These are phyloP conservation scores for Suillia variegata DNA, from an alignment of 2,888 invertebrate genomes.

Conservation along the genomic window DNA sequence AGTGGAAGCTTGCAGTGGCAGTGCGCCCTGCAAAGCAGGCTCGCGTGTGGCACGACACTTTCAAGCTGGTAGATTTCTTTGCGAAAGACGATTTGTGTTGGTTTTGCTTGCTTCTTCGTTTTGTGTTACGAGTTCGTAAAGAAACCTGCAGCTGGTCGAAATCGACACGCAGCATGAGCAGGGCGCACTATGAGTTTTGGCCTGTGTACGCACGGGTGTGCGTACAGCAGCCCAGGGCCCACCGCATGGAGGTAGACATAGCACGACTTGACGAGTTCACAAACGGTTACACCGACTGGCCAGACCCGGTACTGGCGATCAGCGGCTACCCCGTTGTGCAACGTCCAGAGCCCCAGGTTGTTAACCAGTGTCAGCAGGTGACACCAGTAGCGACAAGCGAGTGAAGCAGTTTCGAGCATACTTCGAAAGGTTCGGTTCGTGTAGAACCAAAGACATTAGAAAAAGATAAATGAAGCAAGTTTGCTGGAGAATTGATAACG, in stretches of 20 bases:
- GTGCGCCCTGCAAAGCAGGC: too few species aligned
- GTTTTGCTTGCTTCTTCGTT: too few species aligned
- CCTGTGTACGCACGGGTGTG: conserved; percentile 54
- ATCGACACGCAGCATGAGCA: conserved; percentile 44
- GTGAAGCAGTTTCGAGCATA: too few species aligned
- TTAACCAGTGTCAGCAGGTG: conserved; percentile 21
- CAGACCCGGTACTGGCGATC: conserved; percentile 57
- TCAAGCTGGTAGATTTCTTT: too few species aligned
- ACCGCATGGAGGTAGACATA: conserved; percentile 59
- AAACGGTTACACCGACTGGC: conserved; percentile 59
- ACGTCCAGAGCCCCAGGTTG: conserved; percentile 55
- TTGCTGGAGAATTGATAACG: too few species aligned
- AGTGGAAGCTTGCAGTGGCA: too few species aligned
- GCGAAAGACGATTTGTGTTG: too few species aligned
- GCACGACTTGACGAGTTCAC: conserved; percentile 58
- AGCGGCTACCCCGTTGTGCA: conserved; percentile 60
- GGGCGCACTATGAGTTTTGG: conserved; percentile 59
- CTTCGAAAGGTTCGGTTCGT: too few species aligned
- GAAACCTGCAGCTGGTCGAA: conserved; percentile 51
- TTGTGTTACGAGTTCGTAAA: conserved; percentile 7
- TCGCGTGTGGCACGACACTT: too few species aligned
- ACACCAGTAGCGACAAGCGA: conserved; percentile 2
- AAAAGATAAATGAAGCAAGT: too few species aligned
- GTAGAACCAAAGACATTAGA: too few species aligned
- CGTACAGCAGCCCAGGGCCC: conserved; percentile 55